phyloP scores from a whole-genome alignment of 2,797 vertebrate species.

The Hyperoplus lanceolatus region DNA sequence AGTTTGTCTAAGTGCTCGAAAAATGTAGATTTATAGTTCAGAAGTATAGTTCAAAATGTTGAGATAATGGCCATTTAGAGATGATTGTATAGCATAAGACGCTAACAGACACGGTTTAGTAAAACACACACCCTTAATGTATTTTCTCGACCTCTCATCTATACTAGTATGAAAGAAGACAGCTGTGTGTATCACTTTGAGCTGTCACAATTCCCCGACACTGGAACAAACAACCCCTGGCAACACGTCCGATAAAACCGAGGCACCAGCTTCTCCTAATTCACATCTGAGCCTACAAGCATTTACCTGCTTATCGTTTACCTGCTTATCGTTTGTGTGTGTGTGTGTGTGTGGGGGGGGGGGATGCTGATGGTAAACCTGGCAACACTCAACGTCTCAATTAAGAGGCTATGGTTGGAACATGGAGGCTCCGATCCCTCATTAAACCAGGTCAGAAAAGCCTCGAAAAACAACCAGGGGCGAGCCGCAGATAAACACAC shows the following conservation, averaged over 20 bases:
- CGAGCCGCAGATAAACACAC: constrained; percentile 55
- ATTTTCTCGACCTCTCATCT: too few relatives aligned
- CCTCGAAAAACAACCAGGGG: constrained; percentile 61
- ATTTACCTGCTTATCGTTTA: constrained; percentile 84
- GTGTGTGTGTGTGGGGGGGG: too few relatives aligned
- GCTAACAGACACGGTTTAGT: too few relatives aligned
- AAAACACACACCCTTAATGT: too few relatives aligned
- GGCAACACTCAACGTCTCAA: constrained; percentile 75
- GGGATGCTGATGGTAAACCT: constrained; percentile 31
- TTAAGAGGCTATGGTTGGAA: constrained; percentile 70
- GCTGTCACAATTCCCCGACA: constrained; percentile 41
- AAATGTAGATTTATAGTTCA: too few relatives aligned
- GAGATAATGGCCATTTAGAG: too few relatives aligned
- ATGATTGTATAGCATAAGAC: too few relatives aligned
- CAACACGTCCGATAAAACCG: constrained; percentile 62
- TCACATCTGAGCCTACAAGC: constrained; percentile 70
- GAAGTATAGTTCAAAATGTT: too few relatives aligned
- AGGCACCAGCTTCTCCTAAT: constrained; percentile 65
- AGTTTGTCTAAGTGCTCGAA: too few relatives aligned
- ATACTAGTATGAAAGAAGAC: constrained; percentile 40
- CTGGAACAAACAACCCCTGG: constrained; percentile 67
- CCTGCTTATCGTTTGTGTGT: constrained; percentile 71
- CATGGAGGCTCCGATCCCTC: constrained; percentile 67
- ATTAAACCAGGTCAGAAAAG: constrained; percentile 75
- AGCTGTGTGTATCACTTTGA: constrained; percentile 38